Base-by-base conservation (phyloP, 2,797 vertebrate genomes). In the Eulemur mongoz region DNA sequence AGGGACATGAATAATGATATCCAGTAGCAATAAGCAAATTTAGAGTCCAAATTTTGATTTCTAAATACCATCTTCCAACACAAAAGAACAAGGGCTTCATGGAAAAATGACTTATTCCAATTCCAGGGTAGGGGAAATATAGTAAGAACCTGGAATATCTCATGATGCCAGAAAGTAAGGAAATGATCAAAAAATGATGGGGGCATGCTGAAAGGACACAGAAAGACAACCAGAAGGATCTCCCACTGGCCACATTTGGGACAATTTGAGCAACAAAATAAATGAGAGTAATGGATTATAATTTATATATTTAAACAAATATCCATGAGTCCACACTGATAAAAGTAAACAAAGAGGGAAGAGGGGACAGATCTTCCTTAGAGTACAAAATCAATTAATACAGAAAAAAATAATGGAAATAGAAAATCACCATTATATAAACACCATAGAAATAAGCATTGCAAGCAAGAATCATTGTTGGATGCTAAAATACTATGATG, bases 401-500 rank as follows among this genome's bases (percentile, higher is more conserved):
- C 0, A 9, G 18, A 61, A 81, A 72, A 57, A 95, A 94, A 73
- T 43, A 27, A 88, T 22, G 13, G 43, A 76, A 76, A 48, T 1
- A 91, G 45, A 91, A 35, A 93, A 91, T 40, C 35, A 65, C 27
- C 38, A 73, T 59, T 72, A 94, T 48, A 91, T 50, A 92, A 92
- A 61, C 10, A 85, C 14, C 35, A 84, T n/a, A 91, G 54, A 89
- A 80, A 76, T 87, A 93, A 86, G 38, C 57, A 79, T 18, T 67
- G 30, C 48, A 80, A 67, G 63, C 23, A 93, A 80, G 40, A 96
- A 84, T 80, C 89, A 73, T 12, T 76, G 20, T 38, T 72, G 27
- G 38, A 32, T 57, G 61, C 18, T 78, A 73, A 93, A 90, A 87
- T 30, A 65, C 50, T 65, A 14, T 40, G 6, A 93, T 65, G 27